Base-by-base conservation (phyloP, 2,113 vertebrate genomes). In the Myiagra hebetior region DNA sequence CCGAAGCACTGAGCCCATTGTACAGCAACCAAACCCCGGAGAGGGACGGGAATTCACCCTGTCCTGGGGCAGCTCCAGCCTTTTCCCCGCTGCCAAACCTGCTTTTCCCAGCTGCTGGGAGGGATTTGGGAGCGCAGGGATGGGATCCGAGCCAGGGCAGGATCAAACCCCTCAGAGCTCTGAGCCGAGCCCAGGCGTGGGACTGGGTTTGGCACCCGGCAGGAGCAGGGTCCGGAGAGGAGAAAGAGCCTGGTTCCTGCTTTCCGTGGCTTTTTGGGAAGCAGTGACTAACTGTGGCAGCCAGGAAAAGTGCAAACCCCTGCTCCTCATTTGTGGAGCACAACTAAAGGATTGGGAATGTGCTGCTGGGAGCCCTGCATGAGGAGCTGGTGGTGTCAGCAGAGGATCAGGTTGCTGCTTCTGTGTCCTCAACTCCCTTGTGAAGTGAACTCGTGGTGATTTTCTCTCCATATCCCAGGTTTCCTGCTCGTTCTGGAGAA, bases 171-270 rank as follows among this genome's bases (percentile, higher is more conserved):
- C 41, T 50, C 28, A 1, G 3, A 22, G 41, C 31, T 35, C 50
- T 9, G 22, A 70, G 26, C 50, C 0, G 1, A 80, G 42, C 44
- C 42, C 31, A 17, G 27, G 10, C 1, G 1, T 6, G 19, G 31
- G 19, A 1, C 11, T 11, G 77, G 41, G 18, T 49, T 28, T 28
- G 79, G 2, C 50, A 1, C 64, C 53, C n/a, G 11, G 35, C 49
- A 72, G 24, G 30, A 21, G 63, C 21, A 53, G 73, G 23, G 44
- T 33, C 28, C 1, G 1, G 41, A 1, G 1, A 53, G 35, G 3
- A 55, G 30, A 13, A 18, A 15, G 6, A 53, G n/a, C 64, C 65
- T 31, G 68, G 28, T 3, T 18, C 33, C 39, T 42, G 16, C 55
- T 52, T 20, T 19, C 49, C 21, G 4, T 5, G 18, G 31, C 15